Conservation (phyloP, 2,797 vertebrate genomes). For the Hyperoplus lanceolatus region DNA sequence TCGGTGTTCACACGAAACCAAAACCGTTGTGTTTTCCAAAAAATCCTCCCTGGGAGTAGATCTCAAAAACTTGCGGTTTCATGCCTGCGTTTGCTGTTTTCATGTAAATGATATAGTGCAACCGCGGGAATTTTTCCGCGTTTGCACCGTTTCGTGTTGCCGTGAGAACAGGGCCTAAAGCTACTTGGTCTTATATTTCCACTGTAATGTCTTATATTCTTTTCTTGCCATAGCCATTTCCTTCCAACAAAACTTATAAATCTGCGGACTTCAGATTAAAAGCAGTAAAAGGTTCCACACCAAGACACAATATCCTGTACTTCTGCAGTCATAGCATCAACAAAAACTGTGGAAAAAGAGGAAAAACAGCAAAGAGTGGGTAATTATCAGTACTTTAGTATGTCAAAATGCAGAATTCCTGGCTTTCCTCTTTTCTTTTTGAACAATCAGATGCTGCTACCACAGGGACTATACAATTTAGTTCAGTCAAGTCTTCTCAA, state of each 20-base stretch:
- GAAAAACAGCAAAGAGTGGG: not conserved
- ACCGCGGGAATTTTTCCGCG: no score
- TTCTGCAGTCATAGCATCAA: not conserved
- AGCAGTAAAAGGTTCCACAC: not conserved
- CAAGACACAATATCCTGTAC: not conserved
- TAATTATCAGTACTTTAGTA: not conserved
- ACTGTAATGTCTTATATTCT: not conserved
- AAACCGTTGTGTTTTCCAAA: no score
- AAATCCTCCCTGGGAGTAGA: no score
- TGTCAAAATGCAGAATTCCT: slow-evolving; percentile 10
- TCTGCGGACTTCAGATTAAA: not conserved
- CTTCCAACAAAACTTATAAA: not conserved
- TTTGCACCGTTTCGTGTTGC: no score
- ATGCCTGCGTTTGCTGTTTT: no score
- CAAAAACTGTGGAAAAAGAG: not conserved
- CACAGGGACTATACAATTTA: not conserved
- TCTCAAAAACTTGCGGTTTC: no score
- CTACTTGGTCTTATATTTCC: not conserved
- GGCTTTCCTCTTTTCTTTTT: slow-evolving; percentile 17
- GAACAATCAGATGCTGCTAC: slow-evolving; percentile 13
- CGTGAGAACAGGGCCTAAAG: not conserved
- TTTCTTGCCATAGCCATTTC: not conserved
- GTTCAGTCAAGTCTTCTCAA: not conserved
- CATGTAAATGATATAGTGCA: no score
- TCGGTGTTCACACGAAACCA: no score